These are phyloP conservation scores for Cladorhizidae sp. DNA, from an alignment of 37 sponge, comb jelly and placozoan genomes.

Conservation along the genomic window DNA sequence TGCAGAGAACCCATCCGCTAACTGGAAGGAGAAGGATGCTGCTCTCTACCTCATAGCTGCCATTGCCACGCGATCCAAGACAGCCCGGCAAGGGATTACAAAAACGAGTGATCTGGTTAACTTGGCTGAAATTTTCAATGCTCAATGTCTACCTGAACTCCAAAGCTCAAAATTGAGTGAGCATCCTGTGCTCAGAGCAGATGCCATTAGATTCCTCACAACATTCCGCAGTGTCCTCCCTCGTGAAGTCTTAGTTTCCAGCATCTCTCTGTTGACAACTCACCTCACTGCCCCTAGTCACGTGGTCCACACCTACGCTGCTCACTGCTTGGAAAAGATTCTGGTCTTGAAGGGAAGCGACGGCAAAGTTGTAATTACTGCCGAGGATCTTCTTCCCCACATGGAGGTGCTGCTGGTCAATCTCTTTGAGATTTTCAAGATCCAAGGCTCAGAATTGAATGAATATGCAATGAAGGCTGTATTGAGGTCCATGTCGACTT, in stretches of 20 bases:
- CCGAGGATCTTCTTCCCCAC: slow-evolving; percentile 69
- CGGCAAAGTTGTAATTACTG: slow-evolving; percentile 22
- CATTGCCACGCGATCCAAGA: slow-evolving; percentile 90
- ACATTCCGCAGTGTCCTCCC: slow-evolving; percentile 92
- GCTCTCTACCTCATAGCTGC: slow-evolving; percentile 95
- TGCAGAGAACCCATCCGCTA: slow-evolving; percentile 59
- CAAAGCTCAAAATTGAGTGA: slow-evolving; percentile 50
- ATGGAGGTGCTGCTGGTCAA: slow-evolving; percentile 64
- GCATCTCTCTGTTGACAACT: slow-evolving; percentile 65
- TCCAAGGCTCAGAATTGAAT: slow-evolving; percentile 83
- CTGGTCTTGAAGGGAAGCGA: slow-evolving; percentile 55
- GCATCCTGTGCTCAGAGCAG: slow-evolving; percentile 87
- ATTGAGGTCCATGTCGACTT: slow-evolving; percentile 73
- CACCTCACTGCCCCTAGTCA: slow-evolving; percentile 62
- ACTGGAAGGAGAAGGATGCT: slow-evolving; percentile 93
- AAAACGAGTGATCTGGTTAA: slow-evolving; percentile 91
- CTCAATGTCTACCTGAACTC: slow-evolving; percentile 86
- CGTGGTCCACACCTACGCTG: slow-evolving; percentile 98
- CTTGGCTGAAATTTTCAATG: slow-evolving; percentile 80
- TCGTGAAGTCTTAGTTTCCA: slow-evolving; percentile 58
- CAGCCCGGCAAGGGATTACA: slow-evolving; percentile 90
- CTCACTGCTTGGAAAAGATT: slow-evolving; percentile 92
- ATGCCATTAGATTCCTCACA: slow-evolving; percentile 87
- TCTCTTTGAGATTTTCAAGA: slow-evolving; percentile 69
- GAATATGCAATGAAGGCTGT: slow-evolving; percentile 97